These are phyloP conservation scores for Drosophila ohnishii DNA, from an alignment of 1,140 invertebrate species.

Conservation along the genomic window DNA sequence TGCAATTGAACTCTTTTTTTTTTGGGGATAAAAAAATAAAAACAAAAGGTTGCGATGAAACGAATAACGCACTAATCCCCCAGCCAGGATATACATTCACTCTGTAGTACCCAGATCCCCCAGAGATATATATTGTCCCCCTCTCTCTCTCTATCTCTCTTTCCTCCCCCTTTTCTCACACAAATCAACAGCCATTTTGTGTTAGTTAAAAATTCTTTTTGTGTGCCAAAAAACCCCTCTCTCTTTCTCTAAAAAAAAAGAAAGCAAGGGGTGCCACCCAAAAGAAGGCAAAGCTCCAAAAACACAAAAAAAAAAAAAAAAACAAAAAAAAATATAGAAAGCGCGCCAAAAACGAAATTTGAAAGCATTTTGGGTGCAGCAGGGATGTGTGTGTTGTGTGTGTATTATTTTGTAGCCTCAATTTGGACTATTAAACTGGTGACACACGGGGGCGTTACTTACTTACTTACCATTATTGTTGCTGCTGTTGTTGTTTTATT, in stretches of 20 bases:
- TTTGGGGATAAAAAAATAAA: not conserved
- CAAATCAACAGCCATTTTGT: conserved; percentile 76
- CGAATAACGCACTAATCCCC: conserved; percentile 54
- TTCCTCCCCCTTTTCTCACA: not conserved
- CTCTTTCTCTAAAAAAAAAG: conserved; percentile 13
- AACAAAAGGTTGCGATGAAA: conserved; percentile 21
- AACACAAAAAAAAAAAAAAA: conserved; percentile 5
- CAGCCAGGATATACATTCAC: conserved; percentile 22
- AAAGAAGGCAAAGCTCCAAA: conserved; percentile 28
- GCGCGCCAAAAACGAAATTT: conserved; percentile 71
- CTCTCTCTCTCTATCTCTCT: not conserved
- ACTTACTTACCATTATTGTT: conserved; percentile 2
- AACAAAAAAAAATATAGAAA: conserved; percentile 5
- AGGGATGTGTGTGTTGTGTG: not conserved
- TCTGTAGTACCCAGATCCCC: conserved; percentile 1
- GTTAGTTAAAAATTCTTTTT: conserved; percentile 82
- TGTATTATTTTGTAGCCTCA: conserved; percentile 15
- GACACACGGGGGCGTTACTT: conserved; percentile 18
- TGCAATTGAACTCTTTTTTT: conserved; percentile 68
- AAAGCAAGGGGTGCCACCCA: conserved; percentile 13
- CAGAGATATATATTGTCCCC: conserved; percentile 10
- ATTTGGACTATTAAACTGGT: conserved; percentile 55
- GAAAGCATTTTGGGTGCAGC: conserved; percentile 41
- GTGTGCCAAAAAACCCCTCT: conserved; percentile 35
- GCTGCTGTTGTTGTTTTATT: conserved; percentile 54